Percentiles rank a stretch among this genome's conserved stretches.
Evolutionary conservation across 2,797 vertebrate genomes (phyloP).

Genomic region (Phataginus tricuspis): DNA sequence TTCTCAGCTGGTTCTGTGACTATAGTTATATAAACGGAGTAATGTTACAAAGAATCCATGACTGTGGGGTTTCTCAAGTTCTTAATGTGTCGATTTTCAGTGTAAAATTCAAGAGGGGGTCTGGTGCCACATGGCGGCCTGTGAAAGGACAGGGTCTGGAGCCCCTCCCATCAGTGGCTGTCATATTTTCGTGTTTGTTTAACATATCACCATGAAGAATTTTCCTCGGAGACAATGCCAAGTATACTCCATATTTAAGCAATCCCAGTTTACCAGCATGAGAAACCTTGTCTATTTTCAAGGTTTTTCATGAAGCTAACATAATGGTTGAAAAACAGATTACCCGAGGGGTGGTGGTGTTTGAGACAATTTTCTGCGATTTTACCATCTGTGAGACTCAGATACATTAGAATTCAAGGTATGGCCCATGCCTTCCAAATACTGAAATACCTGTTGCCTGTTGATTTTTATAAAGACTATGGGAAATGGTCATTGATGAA

Average conservation of each 20-base stretch:
- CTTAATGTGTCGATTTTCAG: not conserved
- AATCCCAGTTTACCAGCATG: rapidly evolving
- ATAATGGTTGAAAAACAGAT: not conserved
- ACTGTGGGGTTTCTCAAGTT: rapidly evolving
- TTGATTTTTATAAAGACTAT: rapidly evolving
- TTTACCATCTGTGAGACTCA: too few relatives aligned
- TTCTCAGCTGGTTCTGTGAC: rapidly evolving
- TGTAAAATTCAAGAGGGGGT: rapidly evolving
- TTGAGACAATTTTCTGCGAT: not conserved
- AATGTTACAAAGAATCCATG: not conserved
- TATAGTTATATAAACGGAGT: rapidly evolving
- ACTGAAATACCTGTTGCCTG: rapidly evolving
- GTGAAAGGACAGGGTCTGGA: too few relatives aligned
- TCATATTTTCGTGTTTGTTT: not conserved
- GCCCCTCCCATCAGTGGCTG: not conserved
- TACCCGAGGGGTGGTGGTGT: rapidly evolving
- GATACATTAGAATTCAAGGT: not conserved
- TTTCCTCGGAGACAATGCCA: not conserved
- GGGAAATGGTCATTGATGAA: not conserved
- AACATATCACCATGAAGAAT: not conserved
- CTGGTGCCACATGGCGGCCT: rapidly evolving
- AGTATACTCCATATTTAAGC: too few relatives aligned
- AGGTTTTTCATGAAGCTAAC: not conserved
- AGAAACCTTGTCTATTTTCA: not conserved
- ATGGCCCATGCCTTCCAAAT: too few relatives aligned